Base-by-base conservation (phyloP, 2,113 vertebrate species). In the Recurvirostra avosetta region DNA sequence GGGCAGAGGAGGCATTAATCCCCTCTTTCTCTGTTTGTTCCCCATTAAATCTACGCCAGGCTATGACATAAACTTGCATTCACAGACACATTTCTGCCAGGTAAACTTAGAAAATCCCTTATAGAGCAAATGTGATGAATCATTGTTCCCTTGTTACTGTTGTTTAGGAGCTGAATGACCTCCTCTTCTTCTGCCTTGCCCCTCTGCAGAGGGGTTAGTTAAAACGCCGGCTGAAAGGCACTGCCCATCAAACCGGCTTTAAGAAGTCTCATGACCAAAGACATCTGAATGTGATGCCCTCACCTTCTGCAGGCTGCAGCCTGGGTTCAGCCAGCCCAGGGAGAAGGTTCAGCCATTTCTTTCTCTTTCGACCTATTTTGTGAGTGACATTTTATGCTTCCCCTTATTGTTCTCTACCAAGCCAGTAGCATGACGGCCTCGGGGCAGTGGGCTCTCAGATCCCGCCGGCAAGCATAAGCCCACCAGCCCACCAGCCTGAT, bases 401-500 rank as follows among this genome's bases (percentile, higher is more conserved):
- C 34, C 22, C 47, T 56, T 34, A 17, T 2, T 79, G 49, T 36
- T 61, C 43, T 75, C 43, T 15, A 5, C 20, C 26, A 65, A 62
- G 40, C 29, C 65, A 38, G 73, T 2, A 66, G 38, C 26, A 12
- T 12, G 78, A 59, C 8, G 43, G 49, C 72, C 72, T 47, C 2
- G 0, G 85, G 78, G 38, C 13, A 12, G 36, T 15, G 58, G 29
- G 50, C 52, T 50, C 68, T 38, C 55, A 43, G 27, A 63, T 62
- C 23, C 50, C 15, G 4, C 0, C 0, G 14, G 56, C 4, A 2
- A 62, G 27, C 32, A 71, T 38, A 49, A 63, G 9, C 45, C 45
- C 49, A 14, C 23, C 49, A 50, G 58, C 45, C 17, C 45, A 19
- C 45, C 45, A 45, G 45, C 45, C 18, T 45, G 45, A 40, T 83